Conservation (phyloP, 2,113 vertebrate genomes). For the Caracal caracal region DNA sequence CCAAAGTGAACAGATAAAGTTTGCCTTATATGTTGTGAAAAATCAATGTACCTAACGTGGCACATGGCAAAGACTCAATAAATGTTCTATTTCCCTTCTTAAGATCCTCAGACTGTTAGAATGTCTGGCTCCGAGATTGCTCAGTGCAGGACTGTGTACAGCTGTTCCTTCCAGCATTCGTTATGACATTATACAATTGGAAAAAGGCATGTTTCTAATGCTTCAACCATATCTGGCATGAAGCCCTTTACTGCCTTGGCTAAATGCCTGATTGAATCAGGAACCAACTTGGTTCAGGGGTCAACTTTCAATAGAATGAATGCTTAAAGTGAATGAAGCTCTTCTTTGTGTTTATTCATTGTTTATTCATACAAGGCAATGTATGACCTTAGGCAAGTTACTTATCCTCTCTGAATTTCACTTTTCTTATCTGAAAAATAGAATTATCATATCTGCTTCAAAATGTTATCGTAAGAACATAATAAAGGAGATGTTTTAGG, state of each 20-base stretch:
- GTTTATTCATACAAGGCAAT: background rate
- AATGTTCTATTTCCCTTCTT: background rate
- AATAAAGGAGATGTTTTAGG: slow-evolving; percentile 8
- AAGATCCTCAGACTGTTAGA: background rate
- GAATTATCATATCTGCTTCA: background rate
- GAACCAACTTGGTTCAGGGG: background rate
- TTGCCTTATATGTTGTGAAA: background rate
- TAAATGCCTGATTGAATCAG: background rate
- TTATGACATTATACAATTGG: background rate
- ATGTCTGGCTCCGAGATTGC: background rate
- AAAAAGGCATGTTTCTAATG: background rate
- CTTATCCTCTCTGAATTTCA: background rate
- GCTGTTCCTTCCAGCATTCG: background rate
- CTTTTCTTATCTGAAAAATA: background rate
- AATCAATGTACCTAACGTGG: background rate
- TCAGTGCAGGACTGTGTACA: background rate
- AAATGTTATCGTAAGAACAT: background rate
- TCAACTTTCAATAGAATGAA: background rate
- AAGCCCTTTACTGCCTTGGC: background rate
- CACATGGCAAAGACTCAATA: background rate
- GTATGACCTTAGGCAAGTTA: background rate
- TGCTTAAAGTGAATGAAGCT: background rate
- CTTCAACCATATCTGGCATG: background rate
- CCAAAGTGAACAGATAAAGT: background rate
- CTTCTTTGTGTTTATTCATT: background rate